Base-by-base conservation (phyloP, 2,888 invertebrate genomes). In the Nebria salina region DNA sequence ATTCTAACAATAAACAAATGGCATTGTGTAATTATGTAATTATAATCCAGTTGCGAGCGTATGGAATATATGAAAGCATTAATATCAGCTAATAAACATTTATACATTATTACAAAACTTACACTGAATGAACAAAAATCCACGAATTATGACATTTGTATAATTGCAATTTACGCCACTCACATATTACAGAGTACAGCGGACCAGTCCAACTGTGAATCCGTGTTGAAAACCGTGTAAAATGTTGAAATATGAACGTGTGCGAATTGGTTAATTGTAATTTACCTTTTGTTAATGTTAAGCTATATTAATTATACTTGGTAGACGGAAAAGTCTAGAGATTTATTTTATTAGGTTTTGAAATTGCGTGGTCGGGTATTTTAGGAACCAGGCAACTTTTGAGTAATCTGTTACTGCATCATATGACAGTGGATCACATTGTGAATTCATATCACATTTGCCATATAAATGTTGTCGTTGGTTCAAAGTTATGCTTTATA, bases 91-190 rank as follows among this genome's bases (percentile, higher is more conserved):
- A 76, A 76, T 66, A 65, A 76, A 65, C 41, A 54, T 54, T 54
- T 54, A 54, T 11, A 70, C 20, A 70, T 70, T 73, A 73, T 42
- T 73, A 70, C 70, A 34, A 73, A 73, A 73, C 73, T 41, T 15
- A 13, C 13, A 41, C 43, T 43, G 9, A 26, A 13, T 11, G 68
- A 34, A 68, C 54, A 79, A 79, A 79, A 79, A 79, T 79, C 75
- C 26, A 43, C 75, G 83, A 84, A 84, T 84, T 84, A 84, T 83
- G 83, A 84, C 84, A 83, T 83, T 83, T 83, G 82, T 82, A 82
- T 84, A 84, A 84, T 84, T 83, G 83, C 83, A 83, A 84, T 84
- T 84, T 84, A 84, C 83, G 83, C 81, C 76, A 82, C 76, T 83
- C 81, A 83, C 83, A 84, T 83, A 83, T 83, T 83, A 83, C 83